Conservation (phyloP, 2,888 invertebrate genomes). For the Lasioglossum calceatum region DNA sequence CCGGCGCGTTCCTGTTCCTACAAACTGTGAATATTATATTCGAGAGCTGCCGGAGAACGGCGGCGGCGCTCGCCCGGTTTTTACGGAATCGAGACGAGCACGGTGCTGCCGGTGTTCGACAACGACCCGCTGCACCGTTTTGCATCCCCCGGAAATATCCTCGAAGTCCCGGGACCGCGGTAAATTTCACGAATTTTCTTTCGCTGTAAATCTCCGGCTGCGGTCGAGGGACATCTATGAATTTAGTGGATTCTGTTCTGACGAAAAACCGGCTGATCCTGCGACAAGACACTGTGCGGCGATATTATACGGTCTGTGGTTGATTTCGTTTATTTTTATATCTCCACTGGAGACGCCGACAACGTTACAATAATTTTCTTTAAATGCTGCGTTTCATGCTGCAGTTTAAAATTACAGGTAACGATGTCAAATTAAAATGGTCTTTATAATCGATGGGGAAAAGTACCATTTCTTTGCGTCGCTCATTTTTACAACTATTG, state of each 20-base stretch:
- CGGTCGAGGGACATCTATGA: not conserved
- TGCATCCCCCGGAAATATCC: slow-evolving; percentile 22
- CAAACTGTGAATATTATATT: slow-evolving; percentile 80
- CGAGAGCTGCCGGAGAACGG: slow-evolving; percentile 31
- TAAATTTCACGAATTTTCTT: not conserved
- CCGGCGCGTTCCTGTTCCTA: slow-evolving; percentile 78
- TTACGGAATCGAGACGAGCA: slow-evolving; percentile 52
- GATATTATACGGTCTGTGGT: not conserved
- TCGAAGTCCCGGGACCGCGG: not conserved
- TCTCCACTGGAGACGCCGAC: not conserved
- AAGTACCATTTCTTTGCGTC: not conserved
- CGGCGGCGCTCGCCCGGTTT: slow-evolving; percentile 27
- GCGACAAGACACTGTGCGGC: not conserved
- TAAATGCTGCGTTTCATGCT: not conserved
- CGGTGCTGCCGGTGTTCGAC: slow-evolving; percentile 27
- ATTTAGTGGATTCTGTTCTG: not conserved
- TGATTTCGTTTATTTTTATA: not conserved
- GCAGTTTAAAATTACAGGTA: no score
- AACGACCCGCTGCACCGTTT: slow-evolving; percentile 30
- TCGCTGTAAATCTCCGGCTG: not conserved
- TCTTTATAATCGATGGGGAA: not conserved
- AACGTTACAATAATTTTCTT: not conserved
- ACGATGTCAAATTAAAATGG: no score
- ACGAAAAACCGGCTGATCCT: not conserved
- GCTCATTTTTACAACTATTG: no score